Percentiles rank a stretch among this genome's conserved stretches.
phyloP scores from a whole-genome alignment of 2,113 vertebrate genomes.

The Grantiella picta region DNA sequence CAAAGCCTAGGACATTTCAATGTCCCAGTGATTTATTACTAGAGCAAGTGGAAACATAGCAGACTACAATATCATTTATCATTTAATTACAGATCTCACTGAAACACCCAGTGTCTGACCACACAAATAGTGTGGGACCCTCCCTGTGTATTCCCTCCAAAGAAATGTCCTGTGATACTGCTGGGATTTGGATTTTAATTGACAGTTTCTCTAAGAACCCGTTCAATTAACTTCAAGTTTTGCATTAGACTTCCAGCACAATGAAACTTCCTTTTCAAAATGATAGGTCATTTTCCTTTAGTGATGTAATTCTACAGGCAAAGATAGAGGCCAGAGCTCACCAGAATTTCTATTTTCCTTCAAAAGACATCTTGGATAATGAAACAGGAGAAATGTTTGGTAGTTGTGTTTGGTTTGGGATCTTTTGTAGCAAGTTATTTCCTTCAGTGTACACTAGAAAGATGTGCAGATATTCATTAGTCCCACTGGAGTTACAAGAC shows the following conservation, averaged over 20 bases:
- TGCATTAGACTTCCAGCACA: neutral
- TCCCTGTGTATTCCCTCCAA: neutral
- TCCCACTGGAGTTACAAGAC: neutral
- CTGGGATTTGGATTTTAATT: neutral
- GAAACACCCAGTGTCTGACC: conserved; percentile 27
- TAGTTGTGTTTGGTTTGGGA: neutral
- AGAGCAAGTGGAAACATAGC: conserved; percentile 61
- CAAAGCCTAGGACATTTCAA: conserved; percentile 57
- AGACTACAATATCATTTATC: conserved; percentile 67
- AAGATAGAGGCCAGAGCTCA: neutral
- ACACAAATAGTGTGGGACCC: neutral
- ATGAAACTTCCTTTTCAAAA: neutral
- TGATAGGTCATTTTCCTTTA: neutral
- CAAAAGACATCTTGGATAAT: neutral
- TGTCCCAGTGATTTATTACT: conserved; percentile 66
- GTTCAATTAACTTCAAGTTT: neutral
- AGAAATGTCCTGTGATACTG: neutral
- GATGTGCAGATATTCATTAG: neutral
- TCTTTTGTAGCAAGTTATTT: neutral
- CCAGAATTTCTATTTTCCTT: neutral
- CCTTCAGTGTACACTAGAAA: neutral
- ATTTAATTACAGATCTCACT: conserved; percentile 66
- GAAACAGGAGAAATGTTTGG: neutral
- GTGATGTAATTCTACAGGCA: neutral
- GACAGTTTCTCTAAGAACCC: neutral